A percentile compares a stretch with the other conserved stretches of the same genome.
Evolutionary conservation across 2,888 invertebrate species (phyloP).

Genomic region (Chloroclystis v-ata): DNA sequence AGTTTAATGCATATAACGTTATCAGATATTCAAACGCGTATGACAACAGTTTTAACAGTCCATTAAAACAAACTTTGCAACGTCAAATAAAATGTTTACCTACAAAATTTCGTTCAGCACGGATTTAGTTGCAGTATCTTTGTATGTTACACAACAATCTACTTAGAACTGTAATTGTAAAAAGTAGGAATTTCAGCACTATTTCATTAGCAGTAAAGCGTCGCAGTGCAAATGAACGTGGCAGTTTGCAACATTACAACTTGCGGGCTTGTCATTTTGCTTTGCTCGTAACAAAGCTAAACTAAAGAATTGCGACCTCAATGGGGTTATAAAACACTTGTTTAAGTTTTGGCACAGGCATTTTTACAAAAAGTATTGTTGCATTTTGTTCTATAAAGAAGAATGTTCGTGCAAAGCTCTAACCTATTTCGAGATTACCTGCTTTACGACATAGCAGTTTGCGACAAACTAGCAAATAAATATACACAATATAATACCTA

Average conservation of each 20-base stretch:
- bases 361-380: background rate
- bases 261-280: slow-evolving; percentile 12
- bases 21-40: too few species aligned
- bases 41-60: background rate
- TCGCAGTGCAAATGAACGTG: slow-evolving; percentile 14
- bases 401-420: too few species aligned
- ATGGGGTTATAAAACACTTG: slow-evolving; percentile 5
- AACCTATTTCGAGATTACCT: too few species aligned
- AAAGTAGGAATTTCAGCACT: slow-evolving; percentile 12
- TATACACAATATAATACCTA: too few species aligned
- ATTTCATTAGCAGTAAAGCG: slow-evolving; percentile 21
- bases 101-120: too few species aligned
- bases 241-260: slow-evolving; percentile 16
- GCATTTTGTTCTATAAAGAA: background rate
- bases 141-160: background rate
- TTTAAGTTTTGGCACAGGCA: background rate
- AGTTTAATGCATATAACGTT: too few species aligned
- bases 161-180: slow-evolving; percentile 1
- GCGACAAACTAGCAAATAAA: too few species aligned
- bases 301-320: slow-evolving; percentile 6
- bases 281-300: slow-evolving; percentile 12
- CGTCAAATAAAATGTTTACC: too few species aligned
- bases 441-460: too few species aligned
- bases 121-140: too few species aligned
- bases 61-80: background rate